A percentile compares a stretch with the other conserved stretches of the same genome.
phyloP scores from a whole-genome alignment of 2,797 vertebrate genomes.

The Benthosema pterotum region DNA sequence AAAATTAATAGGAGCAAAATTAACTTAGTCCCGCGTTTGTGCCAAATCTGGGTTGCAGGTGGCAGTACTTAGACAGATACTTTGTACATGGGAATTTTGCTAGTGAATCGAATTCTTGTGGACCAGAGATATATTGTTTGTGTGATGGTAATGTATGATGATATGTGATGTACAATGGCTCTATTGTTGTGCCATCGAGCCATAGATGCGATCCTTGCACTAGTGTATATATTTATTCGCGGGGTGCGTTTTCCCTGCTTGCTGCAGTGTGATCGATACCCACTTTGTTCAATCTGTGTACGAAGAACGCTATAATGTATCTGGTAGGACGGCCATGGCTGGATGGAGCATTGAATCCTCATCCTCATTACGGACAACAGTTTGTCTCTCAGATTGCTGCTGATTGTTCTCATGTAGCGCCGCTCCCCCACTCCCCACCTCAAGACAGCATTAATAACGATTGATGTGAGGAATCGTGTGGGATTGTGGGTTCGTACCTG shows the following conservation, averaged over 20 bases:
- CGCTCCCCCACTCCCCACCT: not conserved
- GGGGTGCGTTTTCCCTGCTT: slow-evolving; percentile 61
- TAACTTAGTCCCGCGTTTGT: too few relatives aligned
- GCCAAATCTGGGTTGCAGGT: too few relatives aligned
- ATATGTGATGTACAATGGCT: too few relatives aligned
- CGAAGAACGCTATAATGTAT: slow-evolving; percentile 39
- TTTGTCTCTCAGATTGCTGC: slow-evolving; percentile 58
- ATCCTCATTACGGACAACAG: slow-evolving; percentile 72
- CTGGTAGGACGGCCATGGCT: slow-evolving; percentile 56
- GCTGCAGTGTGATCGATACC: slow-evolving; percentile 66
- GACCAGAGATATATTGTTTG: too few relatives aligned
- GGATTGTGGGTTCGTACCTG: slow-evolving; percentile 47
- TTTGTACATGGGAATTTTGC: too few relatives aligned
- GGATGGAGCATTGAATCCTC: slow-evolving; percentile 53
- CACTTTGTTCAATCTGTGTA: slow-evolving; percentile 45
- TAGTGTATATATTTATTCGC: slow-evolving; percentile 64
- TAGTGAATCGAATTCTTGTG: too few relatives aligned
- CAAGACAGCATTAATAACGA: slow-evolving; percentile 45
- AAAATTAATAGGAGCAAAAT: too few relatives aligned
- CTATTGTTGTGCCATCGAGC: slow-evolving; percentile 43
- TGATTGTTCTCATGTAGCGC: slow-evolving; percentile 35
- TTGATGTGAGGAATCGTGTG: slow-evolving; percentile 44
- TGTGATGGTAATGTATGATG: too few relatives aligned
- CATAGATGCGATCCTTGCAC: slow-evolving; percentile 43
- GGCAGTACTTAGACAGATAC: too few relatives aligned